Evolutionary conservation across 2,888 invertebrate genomes (phyloP), one percentile per base, ranked within the genome.

Genomic region (Noctua pronuba): DNA sequence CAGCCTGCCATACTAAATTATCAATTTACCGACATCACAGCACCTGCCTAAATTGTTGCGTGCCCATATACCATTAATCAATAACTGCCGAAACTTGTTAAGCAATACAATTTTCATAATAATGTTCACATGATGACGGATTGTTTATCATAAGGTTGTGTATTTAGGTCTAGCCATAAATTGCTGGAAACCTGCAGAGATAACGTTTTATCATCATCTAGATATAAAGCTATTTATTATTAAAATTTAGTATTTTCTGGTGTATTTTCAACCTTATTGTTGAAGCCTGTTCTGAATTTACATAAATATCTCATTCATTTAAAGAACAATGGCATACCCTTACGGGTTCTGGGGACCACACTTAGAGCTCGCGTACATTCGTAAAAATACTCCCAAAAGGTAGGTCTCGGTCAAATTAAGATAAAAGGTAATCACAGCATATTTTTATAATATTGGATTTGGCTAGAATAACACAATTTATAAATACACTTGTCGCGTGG

Each of bases 1-100:
- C 81, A 79, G 64, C 77, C 86, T 86, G 78, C 83, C 80, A 82
- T 75, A 90, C 89, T 93, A 91, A 90, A 93, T 92, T 93, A 92
- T 92, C 91, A 92, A 91, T 92, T 91, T 92, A 90, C 89, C 88
- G 86, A 89, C 91, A 92, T 89, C 87, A 84, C 89, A 89, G 86
- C 92, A 93, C 93, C 92, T 93, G 92, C 90, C 91, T 88, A 93
- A 92, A 94, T 93, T 92, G 94, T 92, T 92, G 93, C 95, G 94
- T 95, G 95, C 88, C 87, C 83, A 88, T 88, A 81, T 75, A 80
- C 90, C 91, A 94, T 95, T 94, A 93, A 94, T 95, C 94, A 95
- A 91, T 90, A 90, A 84, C 90, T 92, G 93, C 92, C 93, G 91
- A 92, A 93, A 92, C 91, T 91, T 91, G 89, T 91, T 91, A 90